phyloP scores from a whole-genome alignment of 2,888 invertebrate species.

The Lasioglossum figueresi region DNA sequence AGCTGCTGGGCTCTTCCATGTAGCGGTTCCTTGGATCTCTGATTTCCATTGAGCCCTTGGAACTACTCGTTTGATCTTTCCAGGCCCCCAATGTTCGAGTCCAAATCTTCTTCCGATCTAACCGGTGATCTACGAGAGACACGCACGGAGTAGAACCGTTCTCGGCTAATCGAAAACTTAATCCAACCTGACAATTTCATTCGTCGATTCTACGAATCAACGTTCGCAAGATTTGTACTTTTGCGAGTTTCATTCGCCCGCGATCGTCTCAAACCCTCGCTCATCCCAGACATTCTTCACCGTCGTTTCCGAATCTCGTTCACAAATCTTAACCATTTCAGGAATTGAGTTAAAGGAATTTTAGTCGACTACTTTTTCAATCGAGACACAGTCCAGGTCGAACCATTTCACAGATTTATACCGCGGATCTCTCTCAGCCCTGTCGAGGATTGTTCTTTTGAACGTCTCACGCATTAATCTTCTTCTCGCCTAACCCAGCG shows the following conservation, averaged over 20 bases:
- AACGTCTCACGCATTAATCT: not conserved
- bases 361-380: not conserved
- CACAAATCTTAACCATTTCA: not conserved
- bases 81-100: not conserved
- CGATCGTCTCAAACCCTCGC: not conserved
- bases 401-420: not conserved
- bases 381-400: not conserved
- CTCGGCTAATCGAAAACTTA: not conserved
- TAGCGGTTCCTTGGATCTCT: not conserved
- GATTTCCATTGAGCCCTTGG: not conserved
- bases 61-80: not conserved
- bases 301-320: not conserved
- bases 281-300: no score
- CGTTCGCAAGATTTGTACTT: not conserved
- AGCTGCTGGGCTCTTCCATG: constrained; percentile 13
- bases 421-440: not conserved
- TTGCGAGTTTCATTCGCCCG: not conserved
- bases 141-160: not conserved
- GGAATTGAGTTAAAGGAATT: no score
- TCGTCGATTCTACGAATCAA: not conserved
- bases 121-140: not conserved
- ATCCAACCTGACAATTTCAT: not conserved
- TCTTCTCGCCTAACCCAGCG: not conserved
- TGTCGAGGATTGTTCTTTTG: not conserved
- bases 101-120: not conserved